Evolutionary conservation across 2,797 vertebrate species (phyloP).

Genomic region (Cirrhinus mrigala): DNA sequence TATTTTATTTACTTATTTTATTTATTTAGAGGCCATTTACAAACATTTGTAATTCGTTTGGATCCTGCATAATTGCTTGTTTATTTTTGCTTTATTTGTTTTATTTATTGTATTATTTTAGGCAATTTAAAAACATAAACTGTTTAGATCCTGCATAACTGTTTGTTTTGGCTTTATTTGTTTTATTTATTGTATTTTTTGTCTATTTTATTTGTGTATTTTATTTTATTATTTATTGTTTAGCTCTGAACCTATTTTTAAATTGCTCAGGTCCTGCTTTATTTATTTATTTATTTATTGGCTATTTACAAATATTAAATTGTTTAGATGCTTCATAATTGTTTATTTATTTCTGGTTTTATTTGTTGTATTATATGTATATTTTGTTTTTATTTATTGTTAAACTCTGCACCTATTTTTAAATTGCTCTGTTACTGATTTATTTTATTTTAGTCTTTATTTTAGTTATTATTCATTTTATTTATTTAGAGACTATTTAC

Average conservation of each 20-base stretch:
- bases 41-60: no score
- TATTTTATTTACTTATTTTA: not conserved
- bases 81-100: not conserved
- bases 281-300: no score
- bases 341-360: not conserved
- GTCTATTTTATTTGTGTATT: not conserved
- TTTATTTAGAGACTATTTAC: no score
- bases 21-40: not conserved
- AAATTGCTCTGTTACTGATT: no score
- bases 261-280: not conserved
- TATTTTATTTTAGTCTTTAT: no score
- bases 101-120: not conserved
- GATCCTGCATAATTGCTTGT: no score
- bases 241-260: no score
- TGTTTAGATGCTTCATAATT: no score
- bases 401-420: not conserved
- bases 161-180: not conserved
- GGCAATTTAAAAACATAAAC: no score
- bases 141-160: no score
- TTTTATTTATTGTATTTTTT: not conserved
- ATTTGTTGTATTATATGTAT: not conserved
- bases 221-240: not conserved
- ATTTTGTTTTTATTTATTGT: not conserved
- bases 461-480: no score
- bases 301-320: no score